phyloP scores from a whole-genome alignment of 2,888 invertebrate species.

The Mythimna vitellina region DNA sequence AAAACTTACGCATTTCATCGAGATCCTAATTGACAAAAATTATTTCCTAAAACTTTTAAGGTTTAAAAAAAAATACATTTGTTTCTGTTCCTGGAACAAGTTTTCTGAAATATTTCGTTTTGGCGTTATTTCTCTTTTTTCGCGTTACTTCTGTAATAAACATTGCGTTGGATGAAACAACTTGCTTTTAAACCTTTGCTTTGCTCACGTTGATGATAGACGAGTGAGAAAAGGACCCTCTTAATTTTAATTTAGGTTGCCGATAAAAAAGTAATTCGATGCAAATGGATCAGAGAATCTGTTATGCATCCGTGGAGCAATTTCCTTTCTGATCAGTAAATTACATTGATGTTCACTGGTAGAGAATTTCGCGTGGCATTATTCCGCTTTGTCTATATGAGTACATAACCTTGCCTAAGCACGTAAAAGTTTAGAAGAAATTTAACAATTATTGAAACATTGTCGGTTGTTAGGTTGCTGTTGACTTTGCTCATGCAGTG shows the following conservation, averaged over 20 bases:
- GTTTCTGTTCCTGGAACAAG: too few relatives aligned
- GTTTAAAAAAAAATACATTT: too few relatives aligned
- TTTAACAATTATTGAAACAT: not conserved
- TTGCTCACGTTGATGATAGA: too few relatives aligned
- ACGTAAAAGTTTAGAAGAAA: not conserved
- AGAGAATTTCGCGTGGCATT: not conserved
- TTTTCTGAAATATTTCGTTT: too few relatives aligned
- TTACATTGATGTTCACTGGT: not conserved
- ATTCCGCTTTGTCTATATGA: not conserved
- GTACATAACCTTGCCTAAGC: not conserved
- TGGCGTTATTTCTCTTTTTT: too few relatives aligned
- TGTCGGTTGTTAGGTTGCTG: constrained; percentile 20
- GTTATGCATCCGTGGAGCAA: not conserved
- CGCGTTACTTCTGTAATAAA: too few relatives aligned
- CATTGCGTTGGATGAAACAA: too few relatives aligned
- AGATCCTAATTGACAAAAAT: too few relatives aligned
- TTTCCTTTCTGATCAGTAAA: not conserved
- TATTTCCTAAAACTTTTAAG: too few relatives aligned
- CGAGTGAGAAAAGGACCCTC: not conserved
- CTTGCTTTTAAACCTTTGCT: too few relatives aligned
- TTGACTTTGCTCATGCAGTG: constrained; percentile 8
- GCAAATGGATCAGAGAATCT: not conserved
- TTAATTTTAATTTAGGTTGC: not conserved
- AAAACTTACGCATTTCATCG: too few relatives aligned
- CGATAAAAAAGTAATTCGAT: not conserved